Conservation (phyloP, 1,140 invertebrate genomes). For the Drosophila takahashii region DNA sequence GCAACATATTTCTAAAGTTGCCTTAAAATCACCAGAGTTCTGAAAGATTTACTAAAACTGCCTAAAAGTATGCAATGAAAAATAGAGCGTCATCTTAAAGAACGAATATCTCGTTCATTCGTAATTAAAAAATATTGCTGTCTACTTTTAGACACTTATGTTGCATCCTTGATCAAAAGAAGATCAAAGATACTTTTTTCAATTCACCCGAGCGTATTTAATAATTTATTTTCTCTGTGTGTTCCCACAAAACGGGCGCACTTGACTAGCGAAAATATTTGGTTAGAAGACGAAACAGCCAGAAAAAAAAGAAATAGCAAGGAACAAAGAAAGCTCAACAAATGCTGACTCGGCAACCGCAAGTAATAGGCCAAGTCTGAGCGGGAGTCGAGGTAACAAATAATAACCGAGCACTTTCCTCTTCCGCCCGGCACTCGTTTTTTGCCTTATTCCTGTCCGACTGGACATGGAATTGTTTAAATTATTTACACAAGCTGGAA, state of each 20-base stretch:
- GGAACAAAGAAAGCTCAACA: constrained; percentile 37
- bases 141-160: no score
- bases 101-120: no score
- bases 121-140: no score
- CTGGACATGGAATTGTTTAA: constrained; percentile 66
- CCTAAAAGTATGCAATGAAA: no score
- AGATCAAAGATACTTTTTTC: not conserved
- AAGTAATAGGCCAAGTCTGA: constrained; percentile 44
- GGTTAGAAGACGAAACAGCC: constrained; percentile 26
- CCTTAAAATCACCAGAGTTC: no score
- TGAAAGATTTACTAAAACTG: not conserved
- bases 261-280: constrained; percentile 53
- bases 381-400: constrained; percentile 43
- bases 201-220: no score
- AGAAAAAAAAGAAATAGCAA: not conserved
- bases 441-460: constrained; percentile 24
- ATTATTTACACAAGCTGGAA: constrained; percentile 73
- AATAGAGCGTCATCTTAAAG: no score
- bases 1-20: no score
- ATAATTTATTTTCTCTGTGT: not conserved
- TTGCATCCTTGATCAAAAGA: no score
- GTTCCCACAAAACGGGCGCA: constrained; percentile 19
- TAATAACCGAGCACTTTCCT: constrained; percentile 51
- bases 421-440: constrained; percentile 14
- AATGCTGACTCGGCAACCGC: constrained; percentile 43